Percentiles rank a stretch among this genome's conserved stretches.
These are phyloP conservation scores for Neoaliturus tenellus DNA, from an alignment of 2,888 invertebrate species.

Conservation along the genomic window DNA sequence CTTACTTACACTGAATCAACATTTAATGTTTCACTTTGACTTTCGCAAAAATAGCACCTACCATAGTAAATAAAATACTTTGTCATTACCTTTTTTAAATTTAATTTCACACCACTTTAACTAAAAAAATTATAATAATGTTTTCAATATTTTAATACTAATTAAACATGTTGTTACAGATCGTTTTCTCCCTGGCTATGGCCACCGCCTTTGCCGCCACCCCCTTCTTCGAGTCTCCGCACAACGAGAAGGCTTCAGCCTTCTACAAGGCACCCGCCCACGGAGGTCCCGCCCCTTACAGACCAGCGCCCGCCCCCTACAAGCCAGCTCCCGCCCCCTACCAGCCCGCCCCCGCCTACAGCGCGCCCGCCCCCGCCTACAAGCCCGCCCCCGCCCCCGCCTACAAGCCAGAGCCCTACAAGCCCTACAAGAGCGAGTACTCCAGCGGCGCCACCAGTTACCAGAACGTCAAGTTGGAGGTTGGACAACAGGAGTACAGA, in stretches of 20 bases:
- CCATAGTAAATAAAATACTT: no score
- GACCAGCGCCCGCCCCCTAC: background rate
- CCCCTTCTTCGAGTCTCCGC: conserved; percentile 47
- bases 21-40: no score
- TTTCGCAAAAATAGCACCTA: no score
- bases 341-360: background rate
- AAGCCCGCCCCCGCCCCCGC: background rate
- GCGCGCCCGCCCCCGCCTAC: background rate
- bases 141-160: no score
- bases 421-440: conserved; percentile 21
- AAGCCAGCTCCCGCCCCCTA: background rate
- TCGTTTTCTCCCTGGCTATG: conserved; percentile 24
- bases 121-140: no score
- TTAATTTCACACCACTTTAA: no score
- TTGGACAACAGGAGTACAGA: conserved; percentile 21
- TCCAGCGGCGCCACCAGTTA: conserved; percentile 33
- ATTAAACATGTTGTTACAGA: background rate
- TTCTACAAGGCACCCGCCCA: conserved; percentile 49
- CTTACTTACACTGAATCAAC: no score
- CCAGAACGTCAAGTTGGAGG: conserved; percentile 46
- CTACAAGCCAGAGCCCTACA: background rate
- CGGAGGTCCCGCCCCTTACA: background rate
- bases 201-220: conserved; percentile 21
- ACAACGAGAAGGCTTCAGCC: conserved; percentile 29
- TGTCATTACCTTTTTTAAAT: no score